Conservation (phyloP, 2,888 invertebrate species). For the Melipona bicolor region DNA sequence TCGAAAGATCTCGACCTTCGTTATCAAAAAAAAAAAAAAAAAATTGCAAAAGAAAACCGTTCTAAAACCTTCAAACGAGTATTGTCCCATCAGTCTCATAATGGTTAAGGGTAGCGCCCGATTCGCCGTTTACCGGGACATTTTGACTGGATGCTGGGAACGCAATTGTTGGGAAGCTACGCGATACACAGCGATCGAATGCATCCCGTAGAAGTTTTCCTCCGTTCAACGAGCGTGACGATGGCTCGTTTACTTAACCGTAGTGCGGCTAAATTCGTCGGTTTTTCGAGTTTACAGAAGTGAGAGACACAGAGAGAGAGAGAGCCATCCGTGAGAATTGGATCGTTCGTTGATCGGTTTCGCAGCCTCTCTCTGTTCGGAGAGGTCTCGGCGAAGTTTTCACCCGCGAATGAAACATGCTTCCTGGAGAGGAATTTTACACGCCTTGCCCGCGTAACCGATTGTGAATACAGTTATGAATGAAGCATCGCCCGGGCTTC, state of each 20-base stretch:
- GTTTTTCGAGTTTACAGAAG: slow-evolving; percentile 26
- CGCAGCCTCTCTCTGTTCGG: not conserved
- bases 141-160: not conserved
- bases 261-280: slow-evolving; percentile 10
- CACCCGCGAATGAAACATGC: not conserved
- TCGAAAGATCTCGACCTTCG: not conserved
- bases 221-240: slow-evolving; percentile 30
- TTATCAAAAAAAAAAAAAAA: not conserved
- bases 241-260: slow-evolving; percentile 31
- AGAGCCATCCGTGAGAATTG: slow-evolving; percentile 27
- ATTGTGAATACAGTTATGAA: slow-evolving; percentile 30
- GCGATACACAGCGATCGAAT: not conserved
- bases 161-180: slow-evolving; percentile 32
- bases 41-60: not conserved
- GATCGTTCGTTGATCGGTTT: slow-evolving; percentile 27
- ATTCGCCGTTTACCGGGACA: not conserved
- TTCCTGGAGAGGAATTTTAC: slow-evolving; percentile 18
- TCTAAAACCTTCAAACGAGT: not conserved
- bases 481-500: not conserved
- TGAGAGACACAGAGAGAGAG: too few relatives aligned
- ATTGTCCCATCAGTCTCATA: not conserved
- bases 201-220: slow-evolving; percentile 16
- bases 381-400: slow-evolving; percentile 8
- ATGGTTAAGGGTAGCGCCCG: not conserved
- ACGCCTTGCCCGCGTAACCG: not conserved